Conservation (phyloP, 92 coral and sea anemone genomes). For the Blastomussa wellsi region DNA sequence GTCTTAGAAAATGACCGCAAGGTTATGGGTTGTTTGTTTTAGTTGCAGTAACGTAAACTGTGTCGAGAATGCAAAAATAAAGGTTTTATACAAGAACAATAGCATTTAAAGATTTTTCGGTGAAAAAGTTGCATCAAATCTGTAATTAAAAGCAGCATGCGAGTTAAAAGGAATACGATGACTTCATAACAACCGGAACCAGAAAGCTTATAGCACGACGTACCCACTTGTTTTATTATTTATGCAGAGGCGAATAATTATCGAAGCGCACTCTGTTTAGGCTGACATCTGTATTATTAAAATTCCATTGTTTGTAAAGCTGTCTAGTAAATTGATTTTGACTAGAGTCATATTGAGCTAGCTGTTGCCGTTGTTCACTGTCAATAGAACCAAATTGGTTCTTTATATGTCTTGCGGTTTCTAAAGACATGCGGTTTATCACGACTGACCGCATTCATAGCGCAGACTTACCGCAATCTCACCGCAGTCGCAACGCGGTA, state of each 20-base stretch:
- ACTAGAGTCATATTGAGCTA: conserved; percentile 7
- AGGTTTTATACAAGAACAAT: not conserved
- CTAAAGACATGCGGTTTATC: not conserved
- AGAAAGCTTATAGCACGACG: not conserved
- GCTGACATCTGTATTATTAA: conserved; percentile 26
- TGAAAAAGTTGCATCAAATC: not conserved
- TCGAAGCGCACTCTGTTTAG: not conserved
- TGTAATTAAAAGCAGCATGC: not conserved
- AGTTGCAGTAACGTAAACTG: not conserved
- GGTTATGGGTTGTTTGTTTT: not conserved
- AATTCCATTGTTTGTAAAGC: conserved; percentile 12
- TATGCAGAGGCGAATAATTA: conserved; percentile 13
- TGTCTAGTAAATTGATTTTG: conserved; percentile 17
- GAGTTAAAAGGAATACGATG: not conserved
- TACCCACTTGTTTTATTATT: not conserved
- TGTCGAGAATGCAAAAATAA: not conserved
- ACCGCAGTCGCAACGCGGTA: not conserved
- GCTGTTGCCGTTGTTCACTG: not conserved
- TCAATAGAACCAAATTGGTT: not conserved
- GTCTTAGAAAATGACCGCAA: not conserved
- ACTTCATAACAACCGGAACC: not conserved
- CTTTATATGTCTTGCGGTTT: not conserved
- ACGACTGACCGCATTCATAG: not conserved
- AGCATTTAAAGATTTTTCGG: not conserved
- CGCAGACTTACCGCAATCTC: not conserved